These are phyloP conservation scores for Dendrocopos noguchii DNA, from an alignment of 2,113 vertebrate genomes.

Conservation along the genomic window DNA sequence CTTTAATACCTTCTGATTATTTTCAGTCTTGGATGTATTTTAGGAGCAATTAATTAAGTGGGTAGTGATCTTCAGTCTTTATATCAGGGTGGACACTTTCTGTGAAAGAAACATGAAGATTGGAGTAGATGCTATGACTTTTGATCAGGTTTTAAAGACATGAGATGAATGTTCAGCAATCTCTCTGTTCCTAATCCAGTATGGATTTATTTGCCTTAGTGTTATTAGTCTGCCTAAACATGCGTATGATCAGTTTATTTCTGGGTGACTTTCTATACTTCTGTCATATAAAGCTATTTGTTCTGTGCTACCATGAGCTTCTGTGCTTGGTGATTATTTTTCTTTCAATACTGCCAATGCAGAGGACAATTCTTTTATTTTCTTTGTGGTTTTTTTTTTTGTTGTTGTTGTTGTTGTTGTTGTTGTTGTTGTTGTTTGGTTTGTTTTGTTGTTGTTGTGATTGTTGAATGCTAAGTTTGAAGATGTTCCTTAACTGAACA, in stretches of 20 bases:
- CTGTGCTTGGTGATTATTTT: background rate
- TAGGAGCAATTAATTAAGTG: background rate
- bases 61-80: background rate
- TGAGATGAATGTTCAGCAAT: conserved; percentile 2
- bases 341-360: background rate
- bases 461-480: background rate
- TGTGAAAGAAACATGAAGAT: background rate
- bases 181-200: conserved; percentile 18
- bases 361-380: background rate
- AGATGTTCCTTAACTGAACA: background rate
- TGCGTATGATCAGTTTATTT: conserved; percentile 47
- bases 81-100: background rate
- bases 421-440: background rate
- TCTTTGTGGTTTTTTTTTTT: background rate
- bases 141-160: background rate
- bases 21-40: background rate
- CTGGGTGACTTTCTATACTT: conserved; percentile 46
- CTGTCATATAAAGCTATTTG: background rate
- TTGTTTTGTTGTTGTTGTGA: background rate
- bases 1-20: background rate
- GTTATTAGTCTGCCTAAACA: conserved; percentile 44
- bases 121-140: background rate
- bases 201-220: conserved; percentile 9
- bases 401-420: background rate
- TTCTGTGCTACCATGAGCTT: background rate